A percentile compares a stretch with the other conserved stretches of the same genome.
phyloP scores from a whole-genome alignment of 1,140 invertebrate genomes.

The Rhagoletis zephyria region DNA sequence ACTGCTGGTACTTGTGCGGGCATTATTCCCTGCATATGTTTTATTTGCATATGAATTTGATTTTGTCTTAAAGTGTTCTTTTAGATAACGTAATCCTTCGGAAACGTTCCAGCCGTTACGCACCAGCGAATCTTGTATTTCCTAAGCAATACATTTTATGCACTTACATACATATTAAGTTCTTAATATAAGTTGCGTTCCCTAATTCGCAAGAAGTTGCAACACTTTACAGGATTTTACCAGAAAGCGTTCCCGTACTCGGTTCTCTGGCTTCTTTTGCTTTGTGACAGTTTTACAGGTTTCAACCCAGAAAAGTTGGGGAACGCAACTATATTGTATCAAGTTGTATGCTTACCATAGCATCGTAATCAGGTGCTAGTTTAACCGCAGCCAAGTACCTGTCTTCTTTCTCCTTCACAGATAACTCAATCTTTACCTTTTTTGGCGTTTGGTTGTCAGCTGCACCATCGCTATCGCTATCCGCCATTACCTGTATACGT shows the following conservation, averaged over 20 bases:
- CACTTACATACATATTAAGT: too few species aligned
- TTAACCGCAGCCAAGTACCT: constrained; percentile 69
- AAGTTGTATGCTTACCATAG: constrained; percentile 65
- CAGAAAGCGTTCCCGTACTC: too few species aligned
- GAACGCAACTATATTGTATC: too few species aligned
- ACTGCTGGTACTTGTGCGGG: neutral
- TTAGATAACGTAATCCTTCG: constrained; percentile 63
- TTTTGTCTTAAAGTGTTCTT: constrained; percentile 65
- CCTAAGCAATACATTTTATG: constrained; percentile 58
- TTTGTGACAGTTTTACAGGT: too few species aligned
- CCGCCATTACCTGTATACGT: constrained; percentile 68
- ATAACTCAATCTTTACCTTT: constrained; percentile 65
- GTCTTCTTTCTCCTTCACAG: constrained; percentile 70
- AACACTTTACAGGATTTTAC: too few species aligned
- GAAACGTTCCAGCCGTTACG: constrained; percentile 69
- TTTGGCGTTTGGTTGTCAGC: constrained; percentile 63
- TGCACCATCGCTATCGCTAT: constrained; percentile 69
- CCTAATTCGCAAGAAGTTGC: too few species aligned
- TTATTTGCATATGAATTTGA: neutral
- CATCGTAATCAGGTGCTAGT: constrained; percentile 69
- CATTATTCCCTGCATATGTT: neutral
- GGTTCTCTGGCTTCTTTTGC: too few species aligned
- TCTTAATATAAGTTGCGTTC: too few species aligned
- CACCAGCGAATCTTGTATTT: constrained; percentile 69
- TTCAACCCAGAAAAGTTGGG: too few species aligned